Evolutionary conservation across 1,140 invertebrate genomes (phyloP).

Genomic region (Conus betulinus): DNA sequence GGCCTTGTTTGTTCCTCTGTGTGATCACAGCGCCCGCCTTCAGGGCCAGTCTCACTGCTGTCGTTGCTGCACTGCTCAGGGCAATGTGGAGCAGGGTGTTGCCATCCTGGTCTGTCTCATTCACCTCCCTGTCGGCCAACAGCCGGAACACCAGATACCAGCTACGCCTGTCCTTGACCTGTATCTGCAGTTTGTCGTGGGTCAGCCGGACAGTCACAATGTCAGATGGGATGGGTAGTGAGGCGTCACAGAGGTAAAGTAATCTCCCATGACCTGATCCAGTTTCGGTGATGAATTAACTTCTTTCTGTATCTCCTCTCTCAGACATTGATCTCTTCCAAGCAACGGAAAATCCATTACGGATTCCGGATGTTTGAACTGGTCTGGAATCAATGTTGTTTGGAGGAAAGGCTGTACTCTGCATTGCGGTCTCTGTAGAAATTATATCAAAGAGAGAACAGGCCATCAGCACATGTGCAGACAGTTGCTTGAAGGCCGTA

Average conservation of each 20-base stretch:
- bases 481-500: neutral
- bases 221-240: neutral
- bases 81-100: constrained; percentile 17
- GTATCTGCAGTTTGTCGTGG: neutral
- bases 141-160: constrained; percentile 23
- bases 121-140: neutral
- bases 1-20: neutral
- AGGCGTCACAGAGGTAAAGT: neutral
- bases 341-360: neutral
- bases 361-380: neutral
- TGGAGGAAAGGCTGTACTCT: neutral
- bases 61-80: neutral
- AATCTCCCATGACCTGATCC: neutral
- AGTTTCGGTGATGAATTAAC: too few species aligned
- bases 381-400: neutral
- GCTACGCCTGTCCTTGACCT: neutral
- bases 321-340: neutral
- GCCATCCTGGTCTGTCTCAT: constrained; percentile 4
- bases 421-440: neutral
- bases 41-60: neutral
- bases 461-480: neutral
- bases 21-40: neutral
- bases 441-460: neutral
- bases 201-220: neutral
- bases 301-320: too few species aligned